Percentiles rank a stretch among this genome's conserved stretches.
phyloP scores from a whole-genome alignment of 2,888 invertebrate species.

The Allolobophora icterica region DNA sequence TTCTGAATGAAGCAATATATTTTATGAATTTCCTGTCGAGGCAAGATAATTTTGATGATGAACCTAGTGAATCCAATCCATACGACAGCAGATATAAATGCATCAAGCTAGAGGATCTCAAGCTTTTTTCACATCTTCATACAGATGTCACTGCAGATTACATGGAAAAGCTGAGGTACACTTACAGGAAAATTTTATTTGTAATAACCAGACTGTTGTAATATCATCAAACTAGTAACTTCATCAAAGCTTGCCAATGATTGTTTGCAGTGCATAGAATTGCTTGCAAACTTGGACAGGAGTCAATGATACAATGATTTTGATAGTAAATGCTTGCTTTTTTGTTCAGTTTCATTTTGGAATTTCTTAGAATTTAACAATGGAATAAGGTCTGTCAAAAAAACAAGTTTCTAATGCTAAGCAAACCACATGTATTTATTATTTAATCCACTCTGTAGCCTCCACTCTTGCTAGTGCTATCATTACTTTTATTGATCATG shows the following conservation, averaged over 20 bases:
- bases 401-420: neutral
- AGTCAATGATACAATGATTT: neutral
- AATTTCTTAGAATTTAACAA: neutral
- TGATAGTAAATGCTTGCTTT: neutral
- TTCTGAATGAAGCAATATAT: conserved; percentile 23
- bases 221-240: neutral
- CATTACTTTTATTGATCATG: neutral
- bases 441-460: neutral
- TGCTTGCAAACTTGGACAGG: neutral
- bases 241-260: neutral
- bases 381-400: neutral
- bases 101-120: conserved; percentile 6
- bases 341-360: neutral
- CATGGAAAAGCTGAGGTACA: conserved; percentile 14
- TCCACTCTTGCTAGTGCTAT: neutral
- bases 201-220: neutral
- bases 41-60: neutral
- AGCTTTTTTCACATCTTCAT: neutral
- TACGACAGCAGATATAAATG: neutral
- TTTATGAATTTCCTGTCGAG: neutral
- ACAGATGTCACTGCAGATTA: neutral
- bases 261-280: conserved; percentile 8
- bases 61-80: neutral
- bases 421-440: neutral
- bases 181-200: neutral